Percentiles rank a stretch among this genome's conserved stretches.
These are phyloP conservation scores for Nineta flava DNA, from an alignment of 2,888 invertebrate genomes.

Conservation along the genomic window DNA sequence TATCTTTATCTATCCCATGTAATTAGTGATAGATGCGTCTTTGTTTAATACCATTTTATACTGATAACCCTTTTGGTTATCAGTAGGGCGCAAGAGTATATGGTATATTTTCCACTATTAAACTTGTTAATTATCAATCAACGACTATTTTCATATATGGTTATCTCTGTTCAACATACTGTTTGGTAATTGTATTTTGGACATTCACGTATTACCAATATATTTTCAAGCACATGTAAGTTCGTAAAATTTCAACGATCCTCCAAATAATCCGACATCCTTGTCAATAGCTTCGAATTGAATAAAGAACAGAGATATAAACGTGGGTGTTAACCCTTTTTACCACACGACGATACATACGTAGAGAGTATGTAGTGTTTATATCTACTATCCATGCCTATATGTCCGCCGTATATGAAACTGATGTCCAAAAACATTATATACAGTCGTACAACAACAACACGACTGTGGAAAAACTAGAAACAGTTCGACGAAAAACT, in stretches of 20 bases:
- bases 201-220: conserved; percentile 11
- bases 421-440: too few species aligned
- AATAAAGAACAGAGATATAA: conserved; percentile 22
- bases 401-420: too few species aligned
- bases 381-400: too few species aligned
- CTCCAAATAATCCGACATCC: conserved; percentile 23
- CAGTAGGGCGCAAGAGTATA: conserved; percentile 25
- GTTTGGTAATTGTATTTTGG: not conserved
- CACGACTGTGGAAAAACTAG: too few species aligned
- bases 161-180: not conserved
- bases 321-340: conserved; percentile 17
- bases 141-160: conserved; percentile 16
- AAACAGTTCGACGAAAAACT: too few species aligned
- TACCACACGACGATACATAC: conserved; percentile 17
- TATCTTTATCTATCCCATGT: conserved; percentile 27
- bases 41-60: conserved; percentile 22
- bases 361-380: conserved; percentile 4
- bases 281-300: conserved; percentile 14
- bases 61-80: conserved; percentile 32
- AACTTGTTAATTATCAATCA: conserved; percentile 15
- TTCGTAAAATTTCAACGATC: conserved; percentile 2
- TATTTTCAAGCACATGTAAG: conserved; percentile 9
- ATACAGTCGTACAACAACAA: not conserved
- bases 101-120: conserved; percentile 13
- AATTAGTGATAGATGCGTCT: conserved; percentile 12